A percentile compares a stretch with the other conserved stretches of the same genome.
These are phyloP conservation scores for Calcarius ornatus DNA, from an alignment of 2,113 vertebrate species.

Conservation along the genomic window DNA sequence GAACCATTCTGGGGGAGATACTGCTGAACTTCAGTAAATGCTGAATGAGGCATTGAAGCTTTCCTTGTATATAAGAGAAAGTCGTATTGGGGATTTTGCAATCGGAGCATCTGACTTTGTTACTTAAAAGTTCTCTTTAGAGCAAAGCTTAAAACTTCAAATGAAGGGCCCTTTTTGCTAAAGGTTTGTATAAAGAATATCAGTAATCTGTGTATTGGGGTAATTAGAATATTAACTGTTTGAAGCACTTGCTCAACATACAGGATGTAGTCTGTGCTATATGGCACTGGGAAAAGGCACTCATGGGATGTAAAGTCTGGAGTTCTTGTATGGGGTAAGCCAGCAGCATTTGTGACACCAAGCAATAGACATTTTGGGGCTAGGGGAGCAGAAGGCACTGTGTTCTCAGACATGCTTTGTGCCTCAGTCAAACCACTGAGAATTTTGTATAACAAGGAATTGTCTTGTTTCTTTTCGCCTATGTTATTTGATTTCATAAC, in stretches of 20 bases:
- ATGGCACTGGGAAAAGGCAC: not conserved
- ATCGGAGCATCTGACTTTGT: not conserved
- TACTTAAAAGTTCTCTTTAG: not conserved
- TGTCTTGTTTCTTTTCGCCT: not conserved
- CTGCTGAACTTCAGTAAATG: not conserved
- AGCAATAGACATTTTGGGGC: not conserved
- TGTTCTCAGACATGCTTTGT: not conserved
- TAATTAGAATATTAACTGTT: not conserved
- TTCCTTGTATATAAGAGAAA: not conserved
- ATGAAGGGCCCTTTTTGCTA: not conserved
- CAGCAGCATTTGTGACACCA: not conserved
- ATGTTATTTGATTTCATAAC: fast-evolving
- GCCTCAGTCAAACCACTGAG: not conserved
- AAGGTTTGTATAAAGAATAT: not conserved
- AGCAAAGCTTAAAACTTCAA: not conserved
- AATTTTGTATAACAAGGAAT: not conserved
- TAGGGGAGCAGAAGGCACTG: not conserved
- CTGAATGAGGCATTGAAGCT: not conserved
- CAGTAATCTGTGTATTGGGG: not conserved
- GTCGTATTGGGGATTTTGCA: not conserved
- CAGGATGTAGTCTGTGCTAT: not conserved
- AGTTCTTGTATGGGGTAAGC: not conserved
- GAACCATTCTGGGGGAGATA: not conserved
- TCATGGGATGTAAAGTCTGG: not conserved
- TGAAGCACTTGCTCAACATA: not conserved